A percentile compares a stretch with the other conserved stretches of the same genome.
Evolutionary conservation across 2,113 vertebrate genomes (phyloP).

Genomic region (Pseudonaja textilis): DNA sequence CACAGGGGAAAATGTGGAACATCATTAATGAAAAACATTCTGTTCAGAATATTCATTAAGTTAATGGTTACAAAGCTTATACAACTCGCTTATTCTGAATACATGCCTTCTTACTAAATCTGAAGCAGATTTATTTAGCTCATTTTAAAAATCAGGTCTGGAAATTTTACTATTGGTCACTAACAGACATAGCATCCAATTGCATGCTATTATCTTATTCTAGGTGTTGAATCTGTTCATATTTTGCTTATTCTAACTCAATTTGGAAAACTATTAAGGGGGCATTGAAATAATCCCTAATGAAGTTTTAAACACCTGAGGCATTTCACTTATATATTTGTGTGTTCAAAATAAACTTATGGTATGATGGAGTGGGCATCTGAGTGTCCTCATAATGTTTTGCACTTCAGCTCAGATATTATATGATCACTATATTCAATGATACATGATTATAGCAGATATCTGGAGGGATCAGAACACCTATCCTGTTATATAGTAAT

Average conservation of each 20-base stretch:
- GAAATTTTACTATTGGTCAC: not conserved
- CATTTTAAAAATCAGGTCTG: not conserved
- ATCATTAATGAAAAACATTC: not conserved
- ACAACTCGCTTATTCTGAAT: not conserved
- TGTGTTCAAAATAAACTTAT: not conserved
- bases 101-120: not conserved
- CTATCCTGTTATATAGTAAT: not conserved
- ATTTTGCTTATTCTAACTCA: not conserved
- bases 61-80: conserved; percentile 2
- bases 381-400: not conserved
- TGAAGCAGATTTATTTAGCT: not conserved
- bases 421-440: not conserved
- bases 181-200: not conserved
- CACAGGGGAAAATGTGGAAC: not conserved
- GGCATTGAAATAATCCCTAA: not conserved
- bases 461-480: not conserved
- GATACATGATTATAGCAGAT: not conserved
- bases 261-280: not conserved
- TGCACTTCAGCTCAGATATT: not conserved
- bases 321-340: not conserved
- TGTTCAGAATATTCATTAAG: conserved; percentile 12
- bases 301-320: not conserved
- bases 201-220: not conserved
- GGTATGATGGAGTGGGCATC: not conserved
- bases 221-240: not conserved